phyloP scores from a whole-genome alignment of 2,113 vertebrate genomes.

The Motacilla alba region DNA sequence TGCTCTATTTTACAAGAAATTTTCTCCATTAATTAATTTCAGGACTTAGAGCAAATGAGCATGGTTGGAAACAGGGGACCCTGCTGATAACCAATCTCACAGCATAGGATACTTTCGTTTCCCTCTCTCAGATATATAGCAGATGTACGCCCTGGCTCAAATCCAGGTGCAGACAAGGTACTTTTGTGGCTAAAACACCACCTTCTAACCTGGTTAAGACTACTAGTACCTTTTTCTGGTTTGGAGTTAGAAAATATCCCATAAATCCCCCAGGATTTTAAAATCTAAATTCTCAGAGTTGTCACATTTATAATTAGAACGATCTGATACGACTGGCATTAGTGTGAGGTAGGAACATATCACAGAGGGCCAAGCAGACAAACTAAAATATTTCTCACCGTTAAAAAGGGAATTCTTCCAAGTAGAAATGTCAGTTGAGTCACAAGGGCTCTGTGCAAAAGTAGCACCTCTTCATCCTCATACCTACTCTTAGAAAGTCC shows the following conservation, averaged over 20 bases:
- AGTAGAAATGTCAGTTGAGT: slow-evolving; percentile 64
- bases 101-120: slow-evolving; percentile 21
- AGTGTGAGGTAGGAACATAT: slow-evolving; percentile 47
- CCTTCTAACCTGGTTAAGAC: slow-evolving; percentile 38
- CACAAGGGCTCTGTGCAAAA: slow-evolving; percentile 55
- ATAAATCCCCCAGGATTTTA: not conserved
- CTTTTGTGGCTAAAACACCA: slow-evolving; percentile 41
- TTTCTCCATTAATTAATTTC: slow-evolving; percentile 74
- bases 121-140: slow-evolving; percentile 44
- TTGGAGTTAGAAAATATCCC: not conserved
- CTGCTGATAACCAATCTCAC: slow-evolving; percentile 69
- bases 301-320: slow-evolving; percentile 53
- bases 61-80: slow-evolving; percentile 60
- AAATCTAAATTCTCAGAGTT: slow-evolving; percentile 42
- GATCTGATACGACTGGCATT: slow-evolving; percentile 26
- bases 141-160: slow-evolving; percentile 42
- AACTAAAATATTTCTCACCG: slow-evolving; percentile 60
- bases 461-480: slow-evolving; percentile 39
- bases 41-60: slow-evolving; percentile 69
- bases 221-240: slow-evolving; percentile 34
- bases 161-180: slow-evolving; percentile 28
- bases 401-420: slow-evolving; percentile 63
- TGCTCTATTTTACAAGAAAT: slow-evolving; percentile 67
- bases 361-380: slow-evolving; percentile 55
- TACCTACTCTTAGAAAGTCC: slow-evolving; percentile 5